Evolutionary conservation across 2,888 invertebrate genomes (phyloP).

Genomic region (Tricholauxania praeusta): DNA sequence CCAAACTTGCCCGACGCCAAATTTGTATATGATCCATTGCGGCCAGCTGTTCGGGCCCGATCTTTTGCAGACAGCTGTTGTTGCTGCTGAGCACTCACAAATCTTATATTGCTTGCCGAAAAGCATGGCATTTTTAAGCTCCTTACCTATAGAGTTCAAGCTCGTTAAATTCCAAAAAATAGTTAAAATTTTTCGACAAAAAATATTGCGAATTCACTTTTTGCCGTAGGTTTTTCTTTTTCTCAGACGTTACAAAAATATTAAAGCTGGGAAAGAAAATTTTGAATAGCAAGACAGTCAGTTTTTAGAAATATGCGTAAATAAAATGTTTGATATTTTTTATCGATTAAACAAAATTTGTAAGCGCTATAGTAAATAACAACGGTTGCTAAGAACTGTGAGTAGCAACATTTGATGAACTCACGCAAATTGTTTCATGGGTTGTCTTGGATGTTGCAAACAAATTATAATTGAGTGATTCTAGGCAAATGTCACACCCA

Average conservation of each 20-base stretch:
- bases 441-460: too few relatives aligned
- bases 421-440: too few relatives aligned
- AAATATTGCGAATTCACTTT: neutral
- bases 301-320: too few relatives aligned
- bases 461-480: too few relatives aligned
- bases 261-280: too few relatives aligned
- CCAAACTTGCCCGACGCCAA: neutral
- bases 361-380: constrained; percentile 6
- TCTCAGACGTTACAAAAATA: too few relatives aligned
- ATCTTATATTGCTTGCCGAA: constrained; percentile 57
- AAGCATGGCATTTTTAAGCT: constrained; percentile 54
- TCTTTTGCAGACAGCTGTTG: constrained; percentile 44
- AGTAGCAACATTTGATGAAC: too few relatives aligned
- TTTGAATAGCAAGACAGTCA: too few relatives aligned
- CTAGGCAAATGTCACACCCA: too few relatives aligned
- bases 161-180: constrained; percentile 9
- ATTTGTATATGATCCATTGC: constrained; percentile 12
- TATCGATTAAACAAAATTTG: constrained; percentile 22
- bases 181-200: neutral
- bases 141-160: too few relatives aligned
- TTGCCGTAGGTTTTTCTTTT: too few relatives aligned
- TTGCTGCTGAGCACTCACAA: constrained; percentile 50
- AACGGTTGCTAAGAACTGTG: constrained; percentile 16
- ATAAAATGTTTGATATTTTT: neutral
- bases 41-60: constrained; percentile 46